A percentile compares a stretch with the other conserved stretches of the same genome.
phyloP scores from a whole-genome alignment of 2,888 invertebrate genomes.

The Diachrysia chrysitis region DNA sequence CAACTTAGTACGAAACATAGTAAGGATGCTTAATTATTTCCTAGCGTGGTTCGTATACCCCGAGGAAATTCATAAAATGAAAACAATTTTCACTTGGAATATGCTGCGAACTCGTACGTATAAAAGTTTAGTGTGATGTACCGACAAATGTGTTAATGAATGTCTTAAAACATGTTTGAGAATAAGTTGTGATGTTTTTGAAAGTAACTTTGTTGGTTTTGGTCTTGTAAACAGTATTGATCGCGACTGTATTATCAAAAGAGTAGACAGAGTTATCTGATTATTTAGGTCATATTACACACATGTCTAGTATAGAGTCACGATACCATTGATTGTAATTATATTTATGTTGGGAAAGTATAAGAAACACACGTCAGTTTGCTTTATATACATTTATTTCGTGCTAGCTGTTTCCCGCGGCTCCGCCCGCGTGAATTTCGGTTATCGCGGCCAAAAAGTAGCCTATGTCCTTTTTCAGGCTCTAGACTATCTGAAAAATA shows the following conservation, averaged over 20 bases:
- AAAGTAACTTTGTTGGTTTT: neutral
- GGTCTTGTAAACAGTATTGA: neutral
- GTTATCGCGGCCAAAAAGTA: too few relatives aligned
- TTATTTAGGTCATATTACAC: too few relatives aligned
- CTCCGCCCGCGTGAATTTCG: too few relatives aligned
- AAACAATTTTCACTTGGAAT: slow-evolving; percentile 14
- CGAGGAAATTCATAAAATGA: slow-evolving; percentile 16
- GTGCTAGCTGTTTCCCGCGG: too few relatives aligned
- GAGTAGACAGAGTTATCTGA: neutral
- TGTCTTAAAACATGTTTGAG: slow-evolving; percentile 13
- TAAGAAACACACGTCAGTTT: too few relatives aligned
- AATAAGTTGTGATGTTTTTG: neutral
- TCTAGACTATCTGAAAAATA: too few relatives aligned
- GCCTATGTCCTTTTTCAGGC: too few relatives aligned
- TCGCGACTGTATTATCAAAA: neutral
- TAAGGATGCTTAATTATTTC: slow-evolving; percentile 8
- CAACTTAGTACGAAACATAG: neutral
- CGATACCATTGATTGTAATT: too few relatives aligned
- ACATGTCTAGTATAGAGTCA: too few relatives aligned
- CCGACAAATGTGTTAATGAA: slow-evolving; percentile 31
- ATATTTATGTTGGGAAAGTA: too few relatives aligned
- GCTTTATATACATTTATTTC: too few relatives aligned
- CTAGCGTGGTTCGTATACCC: neutral
- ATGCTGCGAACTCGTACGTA: slow-evolving; percentile 13
- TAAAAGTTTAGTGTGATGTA: slow-evolving; percentile 18